phyloP scores from a whole-genome alignment of 2,888 invertebrate species.

The Seladonia tumulorum region DNA sequence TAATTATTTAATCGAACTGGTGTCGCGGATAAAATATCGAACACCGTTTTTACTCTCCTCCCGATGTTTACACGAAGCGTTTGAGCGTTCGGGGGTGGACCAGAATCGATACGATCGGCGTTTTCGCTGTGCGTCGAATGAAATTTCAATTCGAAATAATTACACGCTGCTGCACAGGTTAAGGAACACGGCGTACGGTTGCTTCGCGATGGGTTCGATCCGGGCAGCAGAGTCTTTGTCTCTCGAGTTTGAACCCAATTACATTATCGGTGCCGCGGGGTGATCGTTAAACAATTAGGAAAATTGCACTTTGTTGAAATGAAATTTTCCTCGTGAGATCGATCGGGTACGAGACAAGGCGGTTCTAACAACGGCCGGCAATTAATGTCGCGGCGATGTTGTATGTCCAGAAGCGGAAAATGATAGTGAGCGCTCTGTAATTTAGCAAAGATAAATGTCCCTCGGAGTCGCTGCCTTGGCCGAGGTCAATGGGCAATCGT shows the following conservation, averaged over 20 bases:
- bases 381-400: slow-evolving; percentile 44
- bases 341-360: slow-evolving; percentile 7
- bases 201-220: not conserved
- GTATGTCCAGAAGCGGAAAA: slow-evolving; percentile 5
- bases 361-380: slow-evolving; percentile 24
- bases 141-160: not conserved
- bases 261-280: not conserved
- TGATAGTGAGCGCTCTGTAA: slow-evolving; percentile 44
- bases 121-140: not conserved
- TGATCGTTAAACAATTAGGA: not conserved
- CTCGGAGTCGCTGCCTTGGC: slow-evolving; percentile 12
- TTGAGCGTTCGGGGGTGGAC: not conserved
- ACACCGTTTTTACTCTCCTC: not conserved
- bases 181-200: not conserved
- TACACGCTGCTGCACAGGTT: not conserved
- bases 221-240: not conserved
- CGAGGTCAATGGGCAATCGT: slow-evolving; percentile 41
- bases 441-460: slow-evolving; percentile 29
- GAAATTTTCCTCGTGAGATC: not conserved
- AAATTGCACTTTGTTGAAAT: slow-evolving; percentile 5
- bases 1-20: too few relatives aligned
- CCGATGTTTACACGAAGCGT: not conserved
- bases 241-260: not conserved
- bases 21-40: not conserved
- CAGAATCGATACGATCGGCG: not conserved